Evolutionary conservation across 1,140 invertebrate species (phyloP), one percentile per base, ranked within the genome.

Genomic region (Aricia agestis): DNA sequence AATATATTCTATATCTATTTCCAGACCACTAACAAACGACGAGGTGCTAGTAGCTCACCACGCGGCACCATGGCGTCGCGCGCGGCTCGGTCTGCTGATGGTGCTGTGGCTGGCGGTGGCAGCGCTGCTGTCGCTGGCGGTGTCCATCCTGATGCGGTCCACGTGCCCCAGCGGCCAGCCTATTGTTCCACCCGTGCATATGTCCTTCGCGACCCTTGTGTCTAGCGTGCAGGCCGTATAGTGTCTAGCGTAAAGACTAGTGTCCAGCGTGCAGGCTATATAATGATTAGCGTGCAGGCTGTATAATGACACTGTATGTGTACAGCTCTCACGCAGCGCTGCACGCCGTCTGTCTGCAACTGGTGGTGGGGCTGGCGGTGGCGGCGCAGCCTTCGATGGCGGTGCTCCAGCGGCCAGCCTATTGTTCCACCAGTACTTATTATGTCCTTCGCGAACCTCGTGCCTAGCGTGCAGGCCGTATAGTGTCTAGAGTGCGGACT

Each of bases 31-130:
- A 31, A 83, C 67, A 0, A 71, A 78, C 19, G 82, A 86, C 41
- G 85, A 89, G 67, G 80, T 89, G 0, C 13, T 77, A 7, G 65
- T 68, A 15, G 61, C 78, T 0, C 75, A 73, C 6, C 68, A 75
- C 15, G 77, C 82, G 7, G n/a, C 75, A 1, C 72, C 75, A 6
- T 87, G 85, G 86, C 76, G 80, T 0, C 76, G 85, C 0, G 74
- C 78, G 1, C 76, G 81, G 0, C 72, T 83, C 36, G 72, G 77
- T 58, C 69, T 87, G 7, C 68, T 85, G 67, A 57, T 87, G 1
- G 72, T 86, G 58, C 87, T 89, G 78, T 89, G 86, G 86, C 76
- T 75, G 0, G 76, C 78, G 7, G 79, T 89, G 71, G 84, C 82
- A 0, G 78, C 85, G 76, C 81, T 83, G 66, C 76, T 89, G 0